phyloP scores from a whole-genome alignment of 2,797 vertebrate species.

The Echiichthys vipera region DNA sequence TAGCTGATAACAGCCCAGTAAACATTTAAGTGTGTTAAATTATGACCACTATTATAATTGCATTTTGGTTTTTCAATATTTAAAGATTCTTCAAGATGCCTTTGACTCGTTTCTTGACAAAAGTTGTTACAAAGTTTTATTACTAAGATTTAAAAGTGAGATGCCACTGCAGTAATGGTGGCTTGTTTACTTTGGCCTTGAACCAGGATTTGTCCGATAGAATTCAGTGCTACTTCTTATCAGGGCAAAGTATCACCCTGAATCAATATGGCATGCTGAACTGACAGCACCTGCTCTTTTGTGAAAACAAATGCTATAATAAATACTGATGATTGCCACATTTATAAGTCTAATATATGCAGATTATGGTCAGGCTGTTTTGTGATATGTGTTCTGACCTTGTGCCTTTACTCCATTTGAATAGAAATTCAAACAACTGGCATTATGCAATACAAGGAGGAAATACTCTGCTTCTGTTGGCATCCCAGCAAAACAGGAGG shows the following conservation, averaged over 20 bases:
- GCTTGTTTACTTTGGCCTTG: not conserved
- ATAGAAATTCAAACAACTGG: slow-evolving; percentile 42
- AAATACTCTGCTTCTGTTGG: slow-evolving; percentile 37
- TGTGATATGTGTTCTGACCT: slow-evolving; percentile 40
- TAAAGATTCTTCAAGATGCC: not conserved
- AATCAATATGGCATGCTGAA: slow-evolving; percentile 3
- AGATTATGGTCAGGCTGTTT: slow-evolving; percentile 22
- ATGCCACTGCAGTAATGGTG: not conserved
- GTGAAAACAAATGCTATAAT: slow-evolving; percentile 33
- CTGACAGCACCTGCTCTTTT: slow-evolving; percentile 10
- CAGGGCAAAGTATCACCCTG: not conserved
- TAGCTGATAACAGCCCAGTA: not conserved
- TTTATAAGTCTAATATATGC: slow-evolving; percentile 29
- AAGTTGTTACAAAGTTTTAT: not conserved
- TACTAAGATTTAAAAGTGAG: not conserved
- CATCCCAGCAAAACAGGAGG: slow-evolving; percentile 38
- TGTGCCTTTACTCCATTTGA: slow-evolving; percentile 33
- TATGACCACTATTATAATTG: not conserved
- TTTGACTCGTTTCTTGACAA: not conserved
- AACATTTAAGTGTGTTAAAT: not conserved
- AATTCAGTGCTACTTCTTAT: slow-evolving; percentile 13
- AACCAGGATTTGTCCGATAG: not conserved
- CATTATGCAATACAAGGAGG: slow-evolving; percentile 26
- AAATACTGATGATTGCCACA: slow-evolving; percentile 13
- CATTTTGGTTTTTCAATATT: not conserved